Evolutionary conservation across 2,113 vertebrate genomes (phyloP).

Genomic region (Myotis yumanensis): DNA sequence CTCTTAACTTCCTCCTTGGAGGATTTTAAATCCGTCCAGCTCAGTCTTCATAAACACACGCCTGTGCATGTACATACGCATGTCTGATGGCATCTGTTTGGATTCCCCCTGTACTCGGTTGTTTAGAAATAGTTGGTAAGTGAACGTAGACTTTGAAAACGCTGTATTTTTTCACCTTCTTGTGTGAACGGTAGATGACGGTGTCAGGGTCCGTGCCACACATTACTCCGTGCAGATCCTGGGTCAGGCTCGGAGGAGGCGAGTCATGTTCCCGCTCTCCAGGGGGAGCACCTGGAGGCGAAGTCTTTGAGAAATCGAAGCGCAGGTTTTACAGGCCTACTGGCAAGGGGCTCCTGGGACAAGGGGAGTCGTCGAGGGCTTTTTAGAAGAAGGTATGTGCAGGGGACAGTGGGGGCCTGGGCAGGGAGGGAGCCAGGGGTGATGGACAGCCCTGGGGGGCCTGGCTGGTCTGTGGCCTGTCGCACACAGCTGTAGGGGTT

Average conservation of each 20-base stretch:
- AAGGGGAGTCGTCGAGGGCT: not conserved
- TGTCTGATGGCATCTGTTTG: not conserved
- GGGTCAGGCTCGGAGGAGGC: not conserved
- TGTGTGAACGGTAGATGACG: not conserved
- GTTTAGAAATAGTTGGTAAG: not conserved
- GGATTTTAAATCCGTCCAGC: not conserved
- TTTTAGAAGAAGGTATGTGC: not conserved
- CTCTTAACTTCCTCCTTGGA: not conserved
- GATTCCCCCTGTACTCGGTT: not conserved
- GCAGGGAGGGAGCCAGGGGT: not conserved
- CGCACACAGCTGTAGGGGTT: not conserved
- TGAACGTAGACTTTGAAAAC: not conserved
- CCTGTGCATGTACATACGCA: not conserved
- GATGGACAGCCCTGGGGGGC: too few species aligned
- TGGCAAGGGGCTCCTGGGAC: not conserved
- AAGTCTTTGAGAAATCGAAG: not conserved
- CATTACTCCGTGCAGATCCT: not conserved
- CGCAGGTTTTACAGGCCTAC: not conserved
- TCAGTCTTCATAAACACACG: constrained; percentile 22
- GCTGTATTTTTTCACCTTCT: not conserved
- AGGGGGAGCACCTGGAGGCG: not conserved
- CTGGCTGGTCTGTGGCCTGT: not conserved
- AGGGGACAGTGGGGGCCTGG: not conserved
- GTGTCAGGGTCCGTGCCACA: not conserved
- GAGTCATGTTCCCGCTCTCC: not conserved